phyloP scores from a whole-genome alignment of 2,888 invertebrate genomes.

The Lapara coniferarum region DNA sequence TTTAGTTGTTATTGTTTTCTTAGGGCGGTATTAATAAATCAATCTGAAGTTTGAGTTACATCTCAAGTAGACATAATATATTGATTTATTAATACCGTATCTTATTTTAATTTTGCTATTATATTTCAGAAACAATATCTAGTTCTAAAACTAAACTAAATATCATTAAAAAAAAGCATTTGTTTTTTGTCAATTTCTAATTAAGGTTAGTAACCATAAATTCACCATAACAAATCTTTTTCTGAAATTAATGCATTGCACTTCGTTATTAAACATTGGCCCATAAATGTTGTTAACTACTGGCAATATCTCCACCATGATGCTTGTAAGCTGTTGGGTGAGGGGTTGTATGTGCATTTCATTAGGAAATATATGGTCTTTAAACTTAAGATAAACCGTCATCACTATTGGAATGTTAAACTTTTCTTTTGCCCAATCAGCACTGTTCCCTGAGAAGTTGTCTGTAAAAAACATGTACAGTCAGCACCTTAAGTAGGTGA shows the following conservation, averaged over 20 bases:
- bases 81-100: no score
- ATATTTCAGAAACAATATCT: no score
- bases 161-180: no score
- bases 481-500: no score
- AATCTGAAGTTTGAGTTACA: no score
- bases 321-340: constrained; percentile 52
- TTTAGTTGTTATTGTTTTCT: no score
- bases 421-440: constrained; percentile 73
- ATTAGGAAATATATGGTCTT: constrained; percentile 50
- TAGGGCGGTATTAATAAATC: no score
- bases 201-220: no score
- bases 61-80: no score
- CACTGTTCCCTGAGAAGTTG: constrained; percentile 59
- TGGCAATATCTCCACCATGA: constrained; percentile 58
- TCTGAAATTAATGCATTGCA: neutral
- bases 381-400: constrained; percentile 59
- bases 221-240: neutral
- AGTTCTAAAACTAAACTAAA: neutral
- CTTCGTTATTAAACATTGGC: constrained; percentile 58
- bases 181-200: no score
- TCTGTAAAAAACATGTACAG: neutral
- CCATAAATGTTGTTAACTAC: constrained; percentile 65
- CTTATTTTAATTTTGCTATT: no score
- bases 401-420: constrained; percentile 71
- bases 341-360: constrained; percentile 49